Evolutionary conservation across 2,797 vertebrate species (phyloP), one percentile per base, ranked within the genome.

Genomic region (Rhodeus uyekii): DNA sequence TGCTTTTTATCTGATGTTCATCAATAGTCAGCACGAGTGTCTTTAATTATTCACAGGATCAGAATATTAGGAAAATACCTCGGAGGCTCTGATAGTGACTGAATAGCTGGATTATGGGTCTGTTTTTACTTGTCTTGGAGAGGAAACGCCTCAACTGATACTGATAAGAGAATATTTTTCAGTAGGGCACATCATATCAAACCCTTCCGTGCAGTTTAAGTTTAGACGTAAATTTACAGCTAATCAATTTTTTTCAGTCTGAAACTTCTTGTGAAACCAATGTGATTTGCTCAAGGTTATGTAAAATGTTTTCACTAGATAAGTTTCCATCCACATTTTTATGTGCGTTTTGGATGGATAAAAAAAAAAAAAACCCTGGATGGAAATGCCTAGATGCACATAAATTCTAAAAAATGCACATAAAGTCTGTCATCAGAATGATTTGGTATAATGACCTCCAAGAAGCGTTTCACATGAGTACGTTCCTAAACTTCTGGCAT

Each of bases 1-100:
- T 22, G 42, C 68, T 44, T 18, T 24, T 72, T 39, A 48, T 73
- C 80, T 81, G 68, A 68, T 88, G 76, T 86, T 82, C 80, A 87
- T 87, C 75, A 81, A 84, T 87, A 74, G 76, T 67, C 83, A 55
- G 72, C 73, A 82, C 27, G 58, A 73, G 87, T 83, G 46, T 67
- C 81, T 55, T 81, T 87, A 87, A 90, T 90, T 84, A 83, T 78
- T 86, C 80, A 16, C 44, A 78, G 55, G n/a, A 65, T 88, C 78
- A 84, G 42, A 89, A 58, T 73, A 84, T 63, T 14, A 83, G 46
- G 39, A 67, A 68, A 34, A 27, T 38, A 84, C 68, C 39, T 44
- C 1, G 4, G 4, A 82, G 27, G 72, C 10, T 39, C 27, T 78
- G 78, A 48, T 63, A 87, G 76, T 80, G 78, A 86, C 81, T 58